Conservation (phyloP, 2,888 invertebrate genomes). For the Aromia moschata region DNA sequence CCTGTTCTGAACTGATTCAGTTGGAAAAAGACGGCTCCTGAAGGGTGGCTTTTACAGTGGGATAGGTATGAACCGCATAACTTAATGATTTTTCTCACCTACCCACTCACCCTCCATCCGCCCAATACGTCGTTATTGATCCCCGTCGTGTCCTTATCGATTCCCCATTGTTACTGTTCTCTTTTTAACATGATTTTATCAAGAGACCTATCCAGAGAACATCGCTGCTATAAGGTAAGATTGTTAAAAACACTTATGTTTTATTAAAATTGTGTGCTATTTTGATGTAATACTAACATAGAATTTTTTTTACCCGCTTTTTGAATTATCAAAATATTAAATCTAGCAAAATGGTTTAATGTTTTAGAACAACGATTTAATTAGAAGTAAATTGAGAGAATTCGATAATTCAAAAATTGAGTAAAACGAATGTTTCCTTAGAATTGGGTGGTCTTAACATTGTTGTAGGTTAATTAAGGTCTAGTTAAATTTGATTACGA, state of each 20-base stretch:
- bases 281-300: no score
- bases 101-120: conserved; percentile 9
- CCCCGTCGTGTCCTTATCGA: conserved; percentile 16
- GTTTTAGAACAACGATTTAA: no score
- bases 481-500: no score
- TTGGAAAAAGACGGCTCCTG: conserved; percentile 73
- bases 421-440: no score
- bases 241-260: conserved; percentile 24
- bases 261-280: no score
- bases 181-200: conserved; percentile 20
- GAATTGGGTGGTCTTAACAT: no score
- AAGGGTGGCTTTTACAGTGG: conserved; percentile 77
- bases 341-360: no score
- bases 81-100: conserved; percentile 33
- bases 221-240: conserved; percentile 35
- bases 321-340: no score
- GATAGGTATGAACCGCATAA: conserved; percentile 71
- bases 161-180: conserved; percentile 17
- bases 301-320: no score
- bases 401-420: no score
- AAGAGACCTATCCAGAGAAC: conserved; percentile 11
- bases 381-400: no score
- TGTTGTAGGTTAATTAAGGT: no score
- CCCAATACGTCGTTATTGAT: conserved; percentile 8
- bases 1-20: conserved; percentile 68